Evolutionary conservation across 2,888 invertebrate genomes (phyloP).

Genomic region (Rhamnusium bicolor): DNA sequence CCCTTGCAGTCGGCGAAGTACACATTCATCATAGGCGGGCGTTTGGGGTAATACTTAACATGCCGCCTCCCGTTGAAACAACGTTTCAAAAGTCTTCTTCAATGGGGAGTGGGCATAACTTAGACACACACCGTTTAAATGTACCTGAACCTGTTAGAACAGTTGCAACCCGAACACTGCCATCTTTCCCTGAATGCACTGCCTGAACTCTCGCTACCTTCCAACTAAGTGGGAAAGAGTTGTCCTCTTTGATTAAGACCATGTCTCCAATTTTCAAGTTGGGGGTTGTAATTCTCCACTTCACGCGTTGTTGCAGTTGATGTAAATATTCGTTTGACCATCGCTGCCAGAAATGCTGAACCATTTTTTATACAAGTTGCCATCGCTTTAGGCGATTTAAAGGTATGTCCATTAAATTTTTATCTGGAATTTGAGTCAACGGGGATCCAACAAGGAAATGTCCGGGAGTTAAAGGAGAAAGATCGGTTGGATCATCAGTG

Average conservation of each 20-base stretch:
- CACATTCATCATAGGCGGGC: no score
- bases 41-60: no score
- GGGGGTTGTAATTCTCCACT: slow-evolving; percentile 34
- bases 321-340: slow-evolving; percentile 54
- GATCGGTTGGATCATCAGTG: slow-evolving; percentile 51
- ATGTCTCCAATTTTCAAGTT: neutral
- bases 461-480: no score
- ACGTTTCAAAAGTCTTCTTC: no score
- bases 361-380: slow-evolving; percentile 50
- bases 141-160: no score
- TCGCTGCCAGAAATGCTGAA: slow-evolving; percentile 53
- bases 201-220: slow-evolving; percentile 8
- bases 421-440: slow-evolving; percentile 45
- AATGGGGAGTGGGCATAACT: no score
- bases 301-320: slow-evolving; percentile 46
- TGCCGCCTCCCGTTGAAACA: no score
- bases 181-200: slow-evolving; percentile 13
- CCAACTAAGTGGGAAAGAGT: slow-evolving; percentile 28
- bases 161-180: neutral
- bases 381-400: slow-evolving; percentile 46
- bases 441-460: slow-evolving; percentile 56
- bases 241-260: slow-evolving; percentile 25
- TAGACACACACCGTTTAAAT: no score
- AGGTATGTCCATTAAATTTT: slow-evolving; percentile 36
- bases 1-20: no score